Base-by-base conservation (phyloP, 2,113 vertebrate genomes). In the Leuciscus idus region DNA sequence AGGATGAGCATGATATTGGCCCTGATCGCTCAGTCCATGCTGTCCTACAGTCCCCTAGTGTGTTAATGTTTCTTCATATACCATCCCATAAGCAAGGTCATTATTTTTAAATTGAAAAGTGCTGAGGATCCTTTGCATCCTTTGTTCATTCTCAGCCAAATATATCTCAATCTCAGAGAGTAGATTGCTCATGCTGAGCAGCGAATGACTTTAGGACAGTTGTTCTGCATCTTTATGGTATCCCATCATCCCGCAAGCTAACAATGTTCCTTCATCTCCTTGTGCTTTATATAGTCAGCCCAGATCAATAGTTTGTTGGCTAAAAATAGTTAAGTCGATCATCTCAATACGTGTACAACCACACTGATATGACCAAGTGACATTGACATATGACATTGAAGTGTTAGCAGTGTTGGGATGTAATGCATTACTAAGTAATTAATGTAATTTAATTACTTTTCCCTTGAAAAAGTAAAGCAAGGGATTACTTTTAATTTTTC, bases 1-100 rank as follows among this genome's bases (percentile, higher is more conserved):
- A 70, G 59, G 66, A 70, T 77, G 78, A 82, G 61, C 50, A 33
- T 64, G 64, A 73, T 26, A 78, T 81, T 83, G 50, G 84, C 55
- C 48, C 62, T 36, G 55, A 26, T 81, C 70, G 66, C 66, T 81
- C 28, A 68, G 39, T 30, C 52, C 72, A n/a, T 48, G 26, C 26
- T 81, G 26, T 81, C 57, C 33, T 79, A 59, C 23, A 72, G 36
- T n/a, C n/a, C 3, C 68, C 68, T 10, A 8, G 50, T 55, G 46
- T 55, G 12, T 77, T 33, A 17, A 28, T 77, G n/a, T 55, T 55
- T 77, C 75, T 77, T 55, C 15, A 33, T 55, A 77, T 77, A 55
- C 75, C 26, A 77, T 33, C 50, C 50, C 50, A 52, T 33, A 33
- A 21, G 13, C 48, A 4, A 33, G n/a, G 43, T 26, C n/a, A 50